phyloP scores from a whole-genome alignment of 1,140 invertebrate genomes.

The Globodera ellingtonae region DNA sequence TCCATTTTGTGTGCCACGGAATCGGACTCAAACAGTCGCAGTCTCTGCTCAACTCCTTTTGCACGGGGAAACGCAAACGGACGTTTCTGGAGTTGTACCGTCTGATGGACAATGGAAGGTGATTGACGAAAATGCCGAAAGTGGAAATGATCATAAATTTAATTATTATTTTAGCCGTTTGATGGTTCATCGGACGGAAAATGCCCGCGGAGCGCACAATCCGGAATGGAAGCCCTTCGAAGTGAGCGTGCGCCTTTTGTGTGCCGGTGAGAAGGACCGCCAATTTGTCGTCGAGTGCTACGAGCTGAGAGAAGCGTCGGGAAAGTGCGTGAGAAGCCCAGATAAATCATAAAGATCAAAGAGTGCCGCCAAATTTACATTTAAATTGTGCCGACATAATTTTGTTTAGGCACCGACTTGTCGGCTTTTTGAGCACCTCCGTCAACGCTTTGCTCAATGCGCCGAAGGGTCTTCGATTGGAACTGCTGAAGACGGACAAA shows the following conservation, averaged over 20 bases:
- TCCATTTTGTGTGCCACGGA: constrained; percentile 68
- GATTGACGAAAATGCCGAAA: neutral
- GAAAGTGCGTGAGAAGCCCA: constrained; percentile 18
- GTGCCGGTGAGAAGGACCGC: constrained; percentile 70
- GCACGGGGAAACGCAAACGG: constrained; percentile 55
- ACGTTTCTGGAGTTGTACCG: constrained; percentile 70
- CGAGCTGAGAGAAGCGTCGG: constrained; percentile 30
- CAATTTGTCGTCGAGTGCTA: constrained; percentile 48
- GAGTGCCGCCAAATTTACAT: neutral
- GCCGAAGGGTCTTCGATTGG: constrained; percentile 11
- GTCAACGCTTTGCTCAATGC: constrained; percentile 32
- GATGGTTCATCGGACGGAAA: constrained; percentile 70
- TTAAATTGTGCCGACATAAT: neutral
- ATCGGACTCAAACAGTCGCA: constrained; percentile 65
- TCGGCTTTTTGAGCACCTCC: constrained; percentile 17
- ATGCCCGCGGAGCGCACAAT: constrained; percentile 69
- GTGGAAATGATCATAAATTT: neutral
- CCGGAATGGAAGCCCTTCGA: constrained; percentile 71
- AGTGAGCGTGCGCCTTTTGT: constrained; percentile 69
- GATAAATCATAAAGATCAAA: neutral
- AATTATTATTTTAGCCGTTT: constrained; percentile 63
- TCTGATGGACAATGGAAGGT: constrained; percentile 68
- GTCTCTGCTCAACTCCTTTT: constrained; percentile 3
- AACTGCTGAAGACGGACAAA: constrained; percentile 57
- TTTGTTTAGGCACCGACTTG: constrained; percentile 38